Evolutionary conservation across 2,113 vertebrate genomes (phyloP).

Genomic region (Trematocara macrostoma): DNA sequence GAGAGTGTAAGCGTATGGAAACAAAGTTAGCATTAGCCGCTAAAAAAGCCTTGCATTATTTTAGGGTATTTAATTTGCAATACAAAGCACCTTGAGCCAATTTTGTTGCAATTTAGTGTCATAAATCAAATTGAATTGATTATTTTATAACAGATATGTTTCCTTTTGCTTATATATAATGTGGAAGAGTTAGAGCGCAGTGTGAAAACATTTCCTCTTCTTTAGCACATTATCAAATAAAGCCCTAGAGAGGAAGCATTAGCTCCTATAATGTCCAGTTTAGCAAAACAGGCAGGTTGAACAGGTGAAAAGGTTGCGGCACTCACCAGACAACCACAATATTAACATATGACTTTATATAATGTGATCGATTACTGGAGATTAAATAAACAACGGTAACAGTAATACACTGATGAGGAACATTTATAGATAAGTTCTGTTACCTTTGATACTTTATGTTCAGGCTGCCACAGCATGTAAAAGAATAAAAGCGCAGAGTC

Average conservation of each 20-base stretch:
- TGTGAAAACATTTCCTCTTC: not conserved
- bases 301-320: not conserved
- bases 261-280: not conserved
- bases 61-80: not conserved
- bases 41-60: not conserved
- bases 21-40: not conserved
- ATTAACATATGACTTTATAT: not conserved
- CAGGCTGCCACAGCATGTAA: not conserved
- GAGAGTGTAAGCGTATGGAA: not conserved
- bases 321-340: not conserved
- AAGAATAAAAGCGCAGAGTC: not conserved
- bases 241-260: not conserved
- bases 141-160: not conserved
- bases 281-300: not conserved
- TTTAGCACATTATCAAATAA: not conserved
- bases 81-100: not conserved
- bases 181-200: not conserved
- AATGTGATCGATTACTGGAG: not conserved
- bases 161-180: not conserved
- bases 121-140: not conserved
- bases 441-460: not conserved
- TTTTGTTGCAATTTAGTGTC: not conserved
- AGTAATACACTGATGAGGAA: not conserved
- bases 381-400: not conserved
- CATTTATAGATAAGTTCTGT: not conserved